phyloP scores from a whole-genome alignment of 1,140 invertebrate genomes.

The Macrobrachium rosenbergii region DNA sequence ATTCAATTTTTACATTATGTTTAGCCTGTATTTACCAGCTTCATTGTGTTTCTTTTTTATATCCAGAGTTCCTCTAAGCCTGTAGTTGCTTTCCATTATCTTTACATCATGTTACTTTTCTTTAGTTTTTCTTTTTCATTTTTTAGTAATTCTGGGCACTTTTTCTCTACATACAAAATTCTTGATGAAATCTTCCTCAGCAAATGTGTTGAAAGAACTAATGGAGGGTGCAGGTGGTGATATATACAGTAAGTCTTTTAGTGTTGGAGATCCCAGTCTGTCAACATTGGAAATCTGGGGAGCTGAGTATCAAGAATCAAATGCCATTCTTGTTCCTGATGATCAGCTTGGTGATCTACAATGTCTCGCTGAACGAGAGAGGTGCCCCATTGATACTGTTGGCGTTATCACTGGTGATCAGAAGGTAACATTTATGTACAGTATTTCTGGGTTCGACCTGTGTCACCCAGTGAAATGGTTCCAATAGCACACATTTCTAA shows the following conservation, averaged over 20 bases:
- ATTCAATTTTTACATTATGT: no score
- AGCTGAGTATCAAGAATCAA: slow-evolving; percentile 97
- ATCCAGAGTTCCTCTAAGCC: no score
- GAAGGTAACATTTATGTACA: slow-evolving; percentile 73
- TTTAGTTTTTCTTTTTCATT: background rate
- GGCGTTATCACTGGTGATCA: slow-evolving; percentile 91
- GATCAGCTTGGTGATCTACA: slow-evolving; percentile 78
- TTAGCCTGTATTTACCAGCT: no score
- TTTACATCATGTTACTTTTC: no score
- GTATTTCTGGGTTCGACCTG: no score
- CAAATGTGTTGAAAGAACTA: slow-evolving; percentile 97
- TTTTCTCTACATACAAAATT: background rate
- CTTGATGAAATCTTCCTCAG: slow-evolving; percentile 70
- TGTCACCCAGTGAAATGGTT: no score
- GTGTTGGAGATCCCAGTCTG: slow-evolving; percentile 94
- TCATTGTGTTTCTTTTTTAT: no score
- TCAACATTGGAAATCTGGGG: slow-evolving; percentile 96
- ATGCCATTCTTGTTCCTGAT: slow-evolving; percentile 85
- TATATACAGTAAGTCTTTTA: slow-evolving; percentile 89
- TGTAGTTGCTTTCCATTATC: no score
- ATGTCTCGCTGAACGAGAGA: slow-evolving; percentile 85
- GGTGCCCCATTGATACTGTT: slow-evolving; percentile 93
- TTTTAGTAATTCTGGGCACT: background rate
- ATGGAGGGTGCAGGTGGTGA: slow-evolving; percentile 94
- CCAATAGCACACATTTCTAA: no score